Base-by-base conservation (phyloP, 2,797 vertebrate species). In the Alca torda region DNA sequence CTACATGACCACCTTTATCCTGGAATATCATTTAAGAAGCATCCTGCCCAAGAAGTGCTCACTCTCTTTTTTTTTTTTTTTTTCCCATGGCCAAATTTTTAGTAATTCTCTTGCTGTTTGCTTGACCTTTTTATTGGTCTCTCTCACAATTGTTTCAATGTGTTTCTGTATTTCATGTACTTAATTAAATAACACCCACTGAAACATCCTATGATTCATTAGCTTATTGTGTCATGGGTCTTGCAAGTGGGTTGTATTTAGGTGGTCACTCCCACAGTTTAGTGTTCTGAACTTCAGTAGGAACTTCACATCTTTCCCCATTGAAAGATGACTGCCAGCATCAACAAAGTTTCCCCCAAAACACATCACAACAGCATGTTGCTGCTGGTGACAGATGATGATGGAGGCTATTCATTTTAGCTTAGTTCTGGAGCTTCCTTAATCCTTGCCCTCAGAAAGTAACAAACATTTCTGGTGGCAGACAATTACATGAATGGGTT, bases 171-270 rank as follows among this genome's bases (percentile, higher is more conserved):
- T 94, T 93, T 89, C 56, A 63, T 87, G 63, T 53, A 56, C 56
- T 84, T 92, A 35, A 84, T 87, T 87, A 80, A 90, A 67, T 70
- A 93, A 93, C 88, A 93, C 74, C 67, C 95, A 90, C 67, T 95
- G 92, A 89, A 96, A 70, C 60, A 90, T 87, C 78, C 35, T 90
- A 70, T 93, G 92, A 95, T 76, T 96, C 93, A 96, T 79, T 84
- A 83, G 31, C 20, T 84, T 84, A 60, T 65, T 92, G 95, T 90
- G 90, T 90, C 84, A 89, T 70, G 53, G n/a, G 13, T 70, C 67
- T 90, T 84, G 74, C 63, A 87, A 93, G 28, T 73, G 63, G 69
- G 31, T 20, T 92, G 45, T 0, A 0, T 84, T 91, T 89, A 79
- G 85, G 50, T 95, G 84, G 72, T 77, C 35, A 23, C 31, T 95